A percentile compares a stretch with the other conserved stretches of the same genome.
Evolutionary conservation across 2,797 vertebrate genomes (phyloP).

Genomic region (Scyliorhinus canicula): DNA sequence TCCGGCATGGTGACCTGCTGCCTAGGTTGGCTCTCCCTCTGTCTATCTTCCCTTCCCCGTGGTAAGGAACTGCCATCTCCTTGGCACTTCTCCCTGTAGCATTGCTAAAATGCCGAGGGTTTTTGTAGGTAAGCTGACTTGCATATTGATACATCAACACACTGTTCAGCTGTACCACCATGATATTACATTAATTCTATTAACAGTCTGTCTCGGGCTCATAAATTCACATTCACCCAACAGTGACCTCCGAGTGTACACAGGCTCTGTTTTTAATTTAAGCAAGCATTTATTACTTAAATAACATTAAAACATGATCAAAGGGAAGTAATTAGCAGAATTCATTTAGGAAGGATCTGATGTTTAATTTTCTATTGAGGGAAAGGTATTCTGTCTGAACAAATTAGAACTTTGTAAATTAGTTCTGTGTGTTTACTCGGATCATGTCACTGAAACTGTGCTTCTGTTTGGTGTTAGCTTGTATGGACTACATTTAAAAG

Average conservation of each 20-base stretch:
- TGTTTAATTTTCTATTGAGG: slow-evolving; percentile 19
- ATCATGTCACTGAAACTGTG: background rate
- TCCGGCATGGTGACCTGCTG: background rate
- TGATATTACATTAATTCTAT: slow-evolving; percentile 6
- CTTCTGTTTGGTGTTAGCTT: background rate
- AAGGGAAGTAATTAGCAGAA: slow-evolving; percentile 37
- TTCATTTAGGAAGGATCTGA: slow-evolving; percentile 33
- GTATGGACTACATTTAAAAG: background rate
- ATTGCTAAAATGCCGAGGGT: background rate
- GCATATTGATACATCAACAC: slow-evolving; percentile 11
- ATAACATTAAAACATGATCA: slow-evolving; percentile 38
- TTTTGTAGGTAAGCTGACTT: background rate
- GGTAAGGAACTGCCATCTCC: background rate
- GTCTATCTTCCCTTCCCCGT: background rate
- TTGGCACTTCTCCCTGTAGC: background rate
- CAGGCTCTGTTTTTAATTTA: slow-evolving; percentile 37
- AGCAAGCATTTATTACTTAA: slow-evolving; percentile 36
- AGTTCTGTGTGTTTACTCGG: background rate
- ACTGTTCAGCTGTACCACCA: background rate
- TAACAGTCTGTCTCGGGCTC: slow-evolving; percentile 15
- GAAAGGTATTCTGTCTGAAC: slow-evolving; percentile 25
- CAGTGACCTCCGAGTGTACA: slow-evolving; percentile 30
- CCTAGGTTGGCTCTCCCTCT: background rate
- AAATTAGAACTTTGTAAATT: slow-evolving; percentile 30
- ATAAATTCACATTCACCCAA: slow-evolving; percentile 30